Evolutionary conservation across 2,113 vertebrate genomes (phyloP).

Genomic region (Chlamydotis undulata): DNA sequence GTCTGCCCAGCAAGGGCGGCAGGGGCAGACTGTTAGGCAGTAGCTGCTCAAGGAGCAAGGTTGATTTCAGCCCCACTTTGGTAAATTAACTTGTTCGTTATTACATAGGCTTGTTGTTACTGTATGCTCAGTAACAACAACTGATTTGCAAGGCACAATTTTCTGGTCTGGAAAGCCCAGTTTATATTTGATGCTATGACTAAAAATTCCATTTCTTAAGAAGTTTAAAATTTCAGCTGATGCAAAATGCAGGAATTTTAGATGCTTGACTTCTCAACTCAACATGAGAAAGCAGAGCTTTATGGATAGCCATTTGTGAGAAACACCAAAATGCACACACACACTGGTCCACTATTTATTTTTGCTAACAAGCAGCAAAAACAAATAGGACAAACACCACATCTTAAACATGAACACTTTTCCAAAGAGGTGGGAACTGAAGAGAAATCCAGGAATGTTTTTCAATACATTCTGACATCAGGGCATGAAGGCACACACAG

Average conservation of each 20-base stretch:
- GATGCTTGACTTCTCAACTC: conserved; percentile 29
- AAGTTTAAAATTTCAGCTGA: not conserved
- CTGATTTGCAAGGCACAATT: not conserved
- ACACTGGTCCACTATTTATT: conserved; percentile 41
- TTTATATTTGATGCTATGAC: not conserved
- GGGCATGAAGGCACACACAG: conserved; percentile 75
- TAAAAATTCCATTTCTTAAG: not conserved
- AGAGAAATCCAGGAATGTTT: conserved; percentile 57
- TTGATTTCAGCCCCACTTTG: not conserved
- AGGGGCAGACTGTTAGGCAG: not conserved
- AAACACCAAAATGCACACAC: conserved; percentile 44
- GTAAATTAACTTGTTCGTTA: not conserved
- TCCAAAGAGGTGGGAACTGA: conserved; percentile 25
- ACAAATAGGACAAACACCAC: conserved; percentile 64
- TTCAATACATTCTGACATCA: conserved; percentile 59
- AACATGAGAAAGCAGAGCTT: conserved; percentile 54
- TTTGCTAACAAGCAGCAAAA: conserved; percentile 54
- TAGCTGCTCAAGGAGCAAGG: not conserved
- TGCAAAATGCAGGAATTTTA: conserved; percentile 21
- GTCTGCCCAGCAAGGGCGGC: not conserved
- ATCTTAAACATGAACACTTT: conserved; percentile 59
- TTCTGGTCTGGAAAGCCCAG: conserved; percentile 10
- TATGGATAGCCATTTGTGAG: conserved; percentile 47
- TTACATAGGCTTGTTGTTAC: not conserved
- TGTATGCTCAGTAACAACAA: not conserved